These are phyloP conservation scores for Anhinga anhinga DNA, from an alignment of 2,113 vertebrate species.

Conservation along the genomic window DNA sequence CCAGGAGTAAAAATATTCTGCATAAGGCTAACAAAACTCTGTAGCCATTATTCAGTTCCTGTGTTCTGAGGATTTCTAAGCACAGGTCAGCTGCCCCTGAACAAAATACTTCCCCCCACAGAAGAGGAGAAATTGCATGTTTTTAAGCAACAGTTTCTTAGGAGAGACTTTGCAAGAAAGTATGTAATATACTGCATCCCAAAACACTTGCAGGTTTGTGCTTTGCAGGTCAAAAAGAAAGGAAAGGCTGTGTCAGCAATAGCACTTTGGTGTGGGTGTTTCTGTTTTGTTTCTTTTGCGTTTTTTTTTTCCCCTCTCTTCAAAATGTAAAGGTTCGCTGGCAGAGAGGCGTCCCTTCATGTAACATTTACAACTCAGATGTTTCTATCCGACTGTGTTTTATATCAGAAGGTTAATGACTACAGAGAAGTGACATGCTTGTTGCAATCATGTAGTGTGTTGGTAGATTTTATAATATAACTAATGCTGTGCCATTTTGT, in stretches of 20 bases:
- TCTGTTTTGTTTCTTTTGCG: neutral
- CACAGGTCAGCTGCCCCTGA: neutral
- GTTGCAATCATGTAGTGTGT: neutral
- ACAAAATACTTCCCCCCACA: neutral
- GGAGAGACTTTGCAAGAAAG: neutral
- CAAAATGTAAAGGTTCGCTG: neutral
- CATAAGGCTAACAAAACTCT: neutral
- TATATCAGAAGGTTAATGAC: neutral
- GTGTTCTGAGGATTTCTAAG: neutral
- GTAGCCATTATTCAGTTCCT: neutral
- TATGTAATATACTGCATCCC: neutral
- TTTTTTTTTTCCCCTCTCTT: neutral
- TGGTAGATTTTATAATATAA: neutral
- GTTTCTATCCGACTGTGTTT: neutral
- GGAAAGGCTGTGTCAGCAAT: neutral
- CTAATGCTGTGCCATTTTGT: neutral
- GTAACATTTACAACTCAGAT: neutral
- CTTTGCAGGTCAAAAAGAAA: neutral
- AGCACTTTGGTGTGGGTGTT: neutral
- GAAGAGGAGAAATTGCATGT: neutral
- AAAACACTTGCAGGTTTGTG: neutral
- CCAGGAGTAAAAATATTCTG: neutral
- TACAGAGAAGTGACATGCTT: neutral
- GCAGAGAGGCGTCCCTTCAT: neutral
- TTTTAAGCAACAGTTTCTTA: neutral